These are phyloP conservation scores for Chaetodon trifasciatus DNA, from an alignment of 2,797 vertebrate species.

Conservation along the genomic window DNA sequence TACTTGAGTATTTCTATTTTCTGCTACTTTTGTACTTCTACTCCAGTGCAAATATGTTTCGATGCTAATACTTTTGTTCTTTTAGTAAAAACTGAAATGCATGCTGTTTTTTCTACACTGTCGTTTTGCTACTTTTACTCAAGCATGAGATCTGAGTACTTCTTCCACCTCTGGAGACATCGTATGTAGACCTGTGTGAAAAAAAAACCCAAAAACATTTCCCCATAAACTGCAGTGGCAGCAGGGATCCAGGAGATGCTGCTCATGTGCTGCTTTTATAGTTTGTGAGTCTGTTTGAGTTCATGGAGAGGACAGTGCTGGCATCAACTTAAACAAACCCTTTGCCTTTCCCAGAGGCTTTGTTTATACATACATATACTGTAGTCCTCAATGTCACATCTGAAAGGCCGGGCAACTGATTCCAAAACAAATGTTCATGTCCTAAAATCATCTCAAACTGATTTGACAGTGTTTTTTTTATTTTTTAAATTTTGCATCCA, in stretches of 20 bases:
- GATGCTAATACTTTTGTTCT: too few species aligned
- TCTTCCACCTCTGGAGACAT: not conserved
- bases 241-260: slow-evolving; percentile 64
- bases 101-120: too few species aligned
- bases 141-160: too few species aligned
- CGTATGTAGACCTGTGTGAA: not conserved
- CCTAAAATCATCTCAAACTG: not conserved
- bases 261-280: slow-evolving; percentile 33
- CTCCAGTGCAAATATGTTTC: too few species aligned
- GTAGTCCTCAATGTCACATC: not conserved
- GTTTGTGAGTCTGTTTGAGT: slow-evolving; percentile 9
- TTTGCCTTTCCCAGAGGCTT: slow-evolving; percentile 24
- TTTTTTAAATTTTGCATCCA: not conserved
- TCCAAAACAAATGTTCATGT: not conserved
- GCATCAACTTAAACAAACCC: slow-evolving; percentile 23
- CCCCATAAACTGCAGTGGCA: slow-evolving; percentile 51
- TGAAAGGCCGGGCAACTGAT: not conserved
- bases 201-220: not conserved
- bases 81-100: too few species aligned
- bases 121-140: too few species aligned
- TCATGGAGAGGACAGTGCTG: slow-evolving; percentile 54
- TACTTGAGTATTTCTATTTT: too few species aligned
- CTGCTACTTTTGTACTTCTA: too few species aligned
- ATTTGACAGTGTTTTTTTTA: not conserved
- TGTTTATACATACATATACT: slow-evolving; percentile 19